Percentiles rank a stretch among this genome's conserved stretches.
phyloP scores from a whole-genome alignment of 2,888 invertebrate species.

The Pandemis cinnamomeana region DNA sequence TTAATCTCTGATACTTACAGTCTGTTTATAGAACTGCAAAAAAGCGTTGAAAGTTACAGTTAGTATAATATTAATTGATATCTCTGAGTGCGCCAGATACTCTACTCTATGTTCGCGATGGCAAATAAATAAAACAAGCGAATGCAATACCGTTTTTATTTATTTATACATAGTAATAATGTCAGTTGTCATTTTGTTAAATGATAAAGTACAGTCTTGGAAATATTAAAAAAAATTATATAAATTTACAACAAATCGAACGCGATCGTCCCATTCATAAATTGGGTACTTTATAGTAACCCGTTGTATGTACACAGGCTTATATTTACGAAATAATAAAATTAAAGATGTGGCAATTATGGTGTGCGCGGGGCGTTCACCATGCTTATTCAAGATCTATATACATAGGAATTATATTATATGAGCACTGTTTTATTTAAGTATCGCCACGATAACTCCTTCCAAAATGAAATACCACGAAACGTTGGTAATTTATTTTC shows the following conservation, averaged over 20 bases:
- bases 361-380: conserved; percentile 45
- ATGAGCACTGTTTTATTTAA: conserved; percentile 53
- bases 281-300: conserved; percentile 51
- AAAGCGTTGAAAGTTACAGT: too few species aligned
- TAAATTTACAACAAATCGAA: conserved; percentile 75
- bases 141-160: conserved; percentile 77
- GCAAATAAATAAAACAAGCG: conserved; percentile 63
- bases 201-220: conserved; percentile 82
- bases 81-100: too few species aligned
- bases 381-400: conserved; percentile 62
- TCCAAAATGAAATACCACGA: conserved; percentile 40
- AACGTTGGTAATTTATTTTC: conserved; percentile 45
- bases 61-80: too few species aligned
- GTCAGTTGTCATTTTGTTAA: conserved; percentile 76
- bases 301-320: conserved; percentile 53
- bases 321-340: conserved; percentile 52
- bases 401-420: conserved; percentile 75
- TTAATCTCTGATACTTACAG: neutral
- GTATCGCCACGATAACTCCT: conserved; percentile 46
- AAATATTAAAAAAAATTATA: conserved; percentile 75
- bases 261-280: conserved; percentile 50
- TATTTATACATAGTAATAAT: conserved; percentile 81
- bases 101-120: neutral
- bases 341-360: conserved; percentile 52
- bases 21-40: too few species aligned